Percentiles rank a stretch among this genome's conserved stretches.
These are phyloP conservation scores for Antitype chi DNA, from an alignment of 2,888 invertebrate genomes.

Conservation along the genomic window DNA sequence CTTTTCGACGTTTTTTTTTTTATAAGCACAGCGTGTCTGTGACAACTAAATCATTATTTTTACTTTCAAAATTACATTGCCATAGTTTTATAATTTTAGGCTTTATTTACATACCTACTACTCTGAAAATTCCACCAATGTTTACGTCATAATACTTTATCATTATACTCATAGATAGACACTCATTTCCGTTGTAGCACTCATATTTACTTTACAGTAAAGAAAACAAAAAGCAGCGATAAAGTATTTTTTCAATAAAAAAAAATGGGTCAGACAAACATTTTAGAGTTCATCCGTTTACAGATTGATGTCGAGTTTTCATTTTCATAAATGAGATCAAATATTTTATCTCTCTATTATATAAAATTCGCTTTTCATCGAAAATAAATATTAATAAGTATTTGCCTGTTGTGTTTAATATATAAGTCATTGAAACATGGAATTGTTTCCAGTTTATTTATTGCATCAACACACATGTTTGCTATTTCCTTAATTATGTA, in stretches of 20 bases:
- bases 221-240: neutral
- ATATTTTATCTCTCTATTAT: constrained; percentile 12
- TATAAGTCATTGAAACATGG: neutral
- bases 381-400: neutral
- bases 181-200: constrained; percentile 37
- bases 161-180: constrained; percentile 29
- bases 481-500: neutral
- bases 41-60: neutral
- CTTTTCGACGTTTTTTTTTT: no score
- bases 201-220: neutral
- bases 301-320: constrained; percentile 12
- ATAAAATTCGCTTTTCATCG: neutral
- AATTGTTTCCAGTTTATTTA: neutral
- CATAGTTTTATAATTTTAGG: neutral
- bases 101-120: neutral
- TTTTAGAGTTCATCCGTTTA: constrained; percentile 23
- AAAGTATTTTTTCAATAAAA: neutral
- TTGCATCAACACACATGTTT: neutral
- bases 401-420: neutral
- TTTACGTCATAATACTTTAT: constrained; percentile 15
- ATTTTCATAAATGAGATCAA: constrained; percentile 24
- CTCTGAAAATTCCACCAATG: neutral
- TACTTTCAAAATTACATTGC: neutral
- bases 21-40: neutral
- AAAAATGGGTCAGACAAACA: constrained; percentile 13